Evolutionary conservation across 2,113 vertebrate species (phyloP).

Genomic region (Heteronetta atricapilla): DNA sequence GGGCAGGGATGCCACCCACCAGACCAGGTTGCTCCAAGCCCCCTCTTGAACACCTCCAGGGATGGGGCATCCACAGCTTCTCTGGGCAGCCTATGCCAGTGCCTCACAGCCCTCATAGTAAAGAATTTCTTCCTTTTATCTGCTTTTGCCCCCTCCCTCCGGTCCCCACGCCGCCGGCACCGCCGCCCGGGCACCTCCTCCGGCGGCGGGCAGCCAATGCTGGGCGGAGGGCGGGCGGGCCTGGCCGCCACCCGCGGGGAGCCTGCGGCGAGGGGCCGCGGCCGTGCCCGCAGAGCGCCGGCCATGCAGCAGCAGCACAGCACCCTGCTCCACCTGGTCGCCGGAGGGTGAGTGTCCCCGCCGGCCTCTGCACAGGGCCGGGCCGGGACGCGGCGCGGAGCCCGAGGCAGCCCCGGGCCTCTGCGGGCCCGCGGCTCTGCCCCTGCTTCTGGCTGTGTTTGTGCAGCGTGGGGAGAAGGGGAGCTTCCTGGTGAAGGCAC

Average conservation of each 20-base stretch:
- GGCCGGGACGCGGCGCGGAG: too few relatives aligned
- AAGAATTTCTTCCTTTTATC: too few relatives aligned
- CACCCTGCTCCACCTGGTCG: slow-evolving; percentile 33
- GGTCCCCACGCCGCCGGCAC: too few relatives aligned
- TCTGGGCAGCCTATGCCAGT: too few relatives aligned
- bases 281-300: neutral
- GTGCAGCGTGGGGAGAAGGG: neutral
- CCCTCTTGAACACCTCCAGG: too few relatives aligned
- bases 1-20: too few relatives aligned
- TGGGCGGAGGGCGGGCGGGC: neutral
- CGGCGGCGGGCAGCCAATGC: neutral
- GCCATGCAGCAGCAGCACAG: neutral
- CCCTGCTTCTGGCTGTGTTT: too few relatives aligned
- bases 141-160: too few relatives aligned
- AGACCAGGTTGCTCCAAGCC: too few relatives aligned
- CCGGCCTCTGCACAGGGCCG: neutral
- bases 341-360: slow-evolving; percentile 50
- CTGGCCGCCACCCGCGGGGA: neutral
- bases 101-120: too few relatives aligned
- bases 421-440: too few relatives aligned
- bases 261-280: neutral
- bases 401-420: neutral
- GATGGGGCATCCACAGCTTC: too few relatives aligned
- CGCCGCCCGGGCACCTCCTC: neutral
- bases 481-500: fast-evolving